phyloP scores from a whole-genome alignment of 2,888 invertebrate species.

The Pandemis heparana region DNA sequence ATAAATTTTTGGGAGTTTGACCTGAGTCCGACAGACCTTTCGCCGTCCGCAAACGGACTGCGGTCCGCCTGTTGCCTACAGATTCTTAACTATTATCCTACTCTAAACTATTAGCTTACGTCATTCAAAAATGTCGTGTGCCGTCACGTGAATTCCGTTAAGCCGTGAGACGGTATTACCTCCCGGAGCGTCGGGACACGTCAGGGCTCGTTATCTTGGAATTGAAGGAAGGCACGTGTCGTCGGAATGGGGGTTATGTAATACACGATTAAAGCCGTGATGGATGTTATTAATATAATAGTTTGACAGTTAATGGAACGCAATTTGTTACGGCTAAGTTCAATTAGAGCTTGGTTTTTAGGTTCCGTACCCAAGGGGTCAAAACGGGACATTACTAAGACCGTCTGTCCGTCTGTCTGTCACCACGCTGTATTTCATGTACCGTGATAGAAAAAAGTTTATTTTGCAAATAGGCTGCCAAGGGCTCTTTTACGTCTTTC shows the following conservation, averaged over 20 bases:
- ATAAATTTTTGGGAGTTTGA: too few relatives aligned
- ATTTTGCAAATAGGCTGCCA: too few relatives aligned
- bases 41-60: too few relatives aligned
- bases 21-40: too few relatives aligned
- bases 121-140: not conserved
- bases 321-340: not conserved
- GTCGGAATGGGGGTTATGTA: not conserved
- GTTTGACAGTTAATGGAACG: not conserved
- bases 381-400: too few relatives aligned
- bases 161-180: not conserved
- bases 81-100: too few relatives aligned
- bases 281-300: slow-evolving; percentile 42
- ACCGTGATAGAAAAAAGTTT: too few relatives aligned
- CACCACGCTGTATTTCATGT: too few relatives aligned
- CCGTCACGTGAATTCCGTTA: not conserved
- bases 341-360: not conserved
- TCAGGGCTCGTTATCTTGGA: not conserved
- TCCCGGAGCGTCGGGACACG: not conserved
- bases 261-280: not conserved
- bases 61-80: too few relatives aligned
- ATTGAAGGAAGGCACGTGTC: slow-evolving; percentile 17
- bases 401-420: too few relatives aligned
- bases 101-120: not conserved
- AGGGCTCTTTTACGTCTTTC: too few relatives aligned
- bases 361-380: too few relatives aligned